A percentile compares a stretch with the other conserved stretches of the same genome.
Evolutionary conservation across 2,113 vertebrate genomes (phyloP).

Genomic region (Antigone vipio): DNA sequence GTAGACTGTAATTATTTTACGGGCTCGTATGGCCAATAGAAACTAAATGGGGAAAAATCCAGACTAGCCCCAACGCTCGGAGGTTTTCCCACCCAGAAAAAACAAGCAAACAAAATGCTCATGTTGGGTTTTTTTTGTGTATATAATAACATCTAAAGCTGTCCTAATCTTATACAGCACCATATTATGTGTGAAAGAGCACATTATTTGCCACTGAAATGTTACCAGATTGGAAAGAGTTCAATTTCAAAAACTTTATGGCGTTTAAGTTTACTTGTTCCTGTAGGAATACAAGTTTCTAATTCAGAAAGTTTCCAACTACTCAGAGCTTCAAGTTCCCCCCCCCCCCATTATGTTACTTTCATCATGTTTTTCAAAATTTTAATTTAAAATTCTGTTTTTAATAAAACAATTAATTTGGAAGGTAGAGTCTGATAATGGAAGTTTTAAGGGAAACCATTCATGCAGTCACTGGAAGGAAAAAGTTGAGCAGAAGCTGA

Average conservation of each 20-base stretch:
- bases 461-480: neutral
- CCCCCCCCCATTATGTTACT: neutral
- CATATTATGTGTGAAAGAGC: neutral
- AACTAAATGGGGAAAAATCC: neutral
- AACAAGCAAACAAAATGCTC: neutral
- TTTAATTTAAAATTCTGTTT: neutral
- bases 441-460: neutral
- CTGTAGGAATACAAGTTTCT: neutral
- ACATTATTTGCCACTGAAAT: neutral
- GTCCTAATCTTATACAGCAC: neutral
- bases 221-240: neutral
- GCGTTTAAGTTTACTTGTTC: neutral
- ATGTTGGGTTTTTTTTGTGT: too few species aligned
- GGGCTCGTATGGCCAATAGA: neutral
- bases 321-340: neutral
- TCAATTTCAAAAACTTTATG: neutral
- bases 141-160: neutral
- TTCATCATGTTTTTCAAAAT: neutral
- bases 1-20: neutral
- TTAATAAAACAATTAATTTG: neutral
- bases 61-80: fast-evolving
- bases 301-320: neutral
- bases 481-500: neutral
- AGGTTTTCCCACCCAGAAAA: neutral
- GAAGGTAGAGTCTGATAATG: neutral